Conservation (phyloP, 2,797 vertebrate genomes). For the Betta splendens region DNA sequence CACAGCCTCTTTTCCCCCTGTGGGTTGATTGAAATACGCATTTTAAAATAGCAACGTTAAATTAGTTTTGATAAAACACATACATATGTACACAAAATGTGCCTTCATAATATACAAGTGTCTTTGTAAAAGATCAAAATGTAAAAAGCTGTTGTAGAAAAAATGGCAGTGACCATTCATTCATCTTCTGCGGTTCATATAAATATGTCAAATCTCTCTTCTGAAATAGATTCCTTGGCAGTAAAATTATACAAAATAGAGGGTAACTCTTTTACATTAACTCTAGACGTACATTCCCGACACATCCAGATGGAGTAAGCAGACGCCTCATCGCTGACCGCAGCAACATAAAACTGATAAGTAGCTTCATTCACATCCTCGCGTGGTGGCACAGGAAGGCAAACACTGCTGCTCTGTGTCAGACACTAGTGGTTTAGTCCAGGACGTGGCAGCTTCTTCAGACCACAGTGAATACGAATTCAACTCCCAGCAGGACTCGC, state of each 20-base stretch:
- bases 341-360: slow-evolving; percentile 38
- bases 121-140: slow-evolving; percentile 88
- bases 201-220: slow-evolving; percentile 84
- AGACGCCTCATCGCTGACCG: slow-evolving; percentile 22
- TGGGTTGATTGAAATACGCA: slow-evolving; percentile 80
- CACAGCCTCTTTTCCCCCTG: slow-evolving; percentile 82
- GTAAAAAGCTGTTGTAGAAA: slow-evolving; percentile 88
- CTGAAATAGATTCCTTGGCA: slow-evolving; percentile 72
- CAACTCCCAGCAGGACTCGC: background rate
- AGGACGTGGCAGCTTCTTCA: slow-evolving; percentile 17
- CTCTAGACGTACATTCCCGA: slow-evolving; percentile 41
- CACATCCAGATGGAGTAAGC: slow-evolving; percentile 38
- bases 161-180: slow-evolving; percentile 92
- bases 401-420: slow-evolving; percentile 30
- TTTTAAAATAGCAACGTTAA: slow-evolving; percentile 78
- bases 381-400: slow-evolving; percentile 16
- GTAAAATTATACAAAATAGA: slow-evolving; percentile 72
- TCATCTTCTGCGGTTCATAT: slow-evolving; percentile 77
- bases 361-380: slow-evolving; percentile 46
- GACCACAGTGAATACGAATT: slow-evolving; percentile 35
- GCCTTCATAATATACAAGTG: slow-evolving; percentile 88
- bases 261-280: slow-evolving; percentile 52
- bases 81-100: slow-evolving; percentile 83
- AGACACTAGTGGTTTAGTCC: slow-evolving; percentile 64
- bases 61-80: slow-evolving; percentile 81